These are phyloP conservation scores for Lycaena phlaeas DNA, from an alignment of 2,888 invertebrate species.

Conservation along the genomic window DNA sequence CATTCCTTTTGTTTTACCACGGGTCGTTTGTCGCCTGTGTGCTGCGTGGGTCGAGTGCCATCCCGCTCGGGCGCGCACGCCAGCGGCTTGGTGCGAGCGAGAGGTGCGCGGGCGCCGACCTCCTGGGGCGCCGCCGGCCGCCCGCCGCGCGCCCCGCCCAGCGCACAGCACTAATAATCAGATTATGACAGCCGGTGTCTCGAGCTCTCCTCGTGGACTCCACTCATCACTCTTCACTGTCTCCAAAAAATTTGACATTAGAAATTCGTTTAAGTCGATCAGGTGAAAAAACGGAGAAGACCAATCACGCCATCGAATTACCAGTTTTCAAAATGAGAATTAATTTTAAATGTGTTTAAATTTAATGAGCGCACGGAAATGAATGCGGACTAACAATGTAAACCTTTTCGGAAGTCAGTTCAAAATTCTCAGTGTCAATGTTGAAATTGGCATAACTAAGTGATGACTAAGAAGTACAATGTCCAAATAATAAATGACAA, in stretches of 20 bases:
- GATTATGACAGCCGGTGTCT: slow-evolving; percentile 68
- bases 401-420: no score
- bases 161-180: slow-evolving; percentile 62
- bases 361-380: no score
- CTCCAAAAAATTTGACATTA: slow-evolving; percentile 43
- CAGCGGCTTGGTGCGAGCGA: slow-evolving; percentile 33
- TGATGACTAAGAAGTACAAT: no score
- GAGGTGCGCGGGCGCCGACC: slow-evolving; percentile 65
- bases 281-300: no score
- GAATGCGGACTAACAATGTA: no score
- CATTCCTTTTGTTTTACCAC: slow-evolving; percentile 74
- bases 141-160: slow-evolving; percentile 61
- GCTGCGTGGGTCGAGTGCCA: slow-evolving; percentile 35
- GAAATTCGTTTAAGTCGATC: slow-evolving; percentile 25
- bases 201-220: slow-evolving; percentile 34
- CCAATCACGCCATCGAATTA: no score
- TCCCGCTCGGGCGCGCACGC: slow-evolving; percentile 28
- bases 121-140: slow-evolving; percentile 61
- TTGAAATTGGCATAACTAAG: no score
- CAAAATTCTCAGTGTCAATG: no score
- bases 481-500: no score
- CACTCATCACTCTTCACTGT: slow-evolving; percentile 52
- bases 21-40: slow-evolving; percentile 70
- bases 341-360: no score
- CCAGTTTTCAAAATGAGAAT: no score